Evolutionary conservation across 2,888 invertebrate genomes (phyloP).

Genomic region (Barypeithes pellucidus): DNA sequence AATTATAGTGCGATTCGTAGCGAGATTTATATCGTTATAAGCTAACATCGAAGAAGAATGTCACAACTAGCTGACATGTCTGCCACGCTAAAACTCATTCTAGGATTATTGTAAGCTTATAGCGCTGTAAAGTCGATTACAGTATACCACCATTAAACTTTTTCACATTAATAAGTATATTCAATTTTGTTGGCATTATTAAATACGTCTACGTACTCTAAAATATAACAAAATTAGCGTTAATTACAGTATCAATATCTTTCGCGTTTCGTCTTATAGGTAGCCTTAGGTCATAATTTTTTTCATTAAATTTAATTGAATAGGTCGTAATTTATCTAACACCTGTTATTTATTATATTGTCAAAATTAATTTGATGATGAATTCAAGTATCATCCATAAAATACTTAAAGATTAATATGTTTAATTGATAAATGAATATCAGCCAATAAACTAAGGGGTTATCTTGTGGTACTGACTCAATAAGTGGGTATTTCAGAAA

Average conservation of each 20-base stretch:
- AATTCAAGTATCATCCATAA: neutral
- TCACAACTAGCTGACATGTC: too few relatives aligned
- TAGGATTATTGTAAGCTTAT: too few relatives aligned
- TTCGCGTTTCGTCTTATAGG: neutral
- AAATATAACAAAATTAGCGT: conserved; percentile 1
- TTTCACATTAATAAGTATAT: too few relatives aligned
- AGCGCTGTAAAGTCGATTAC: too few relatives aligned
- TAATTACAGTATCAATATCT: conserved; percentile 14
- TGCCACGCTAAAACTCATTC: too few relatives aligned
- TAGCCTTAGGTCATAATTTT: neutral
- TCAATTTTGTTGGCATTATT: neutral
- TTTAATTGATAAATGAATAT: conserved; percentile 2
- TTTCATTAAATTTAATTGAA: neutral
- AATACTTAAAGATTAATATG: neutral
- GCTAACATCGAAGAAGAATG: too few relatives aligned
- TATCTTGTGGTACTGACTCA: too few relatives aligned
- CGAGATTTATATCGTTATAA: too few relatives aligned
- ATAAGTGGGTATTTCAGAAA: too few relatives aligned
- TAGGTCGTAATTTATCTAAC: conserved; percentile 3
- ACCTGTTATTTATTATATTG: neutral
- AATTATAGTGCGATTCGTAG: too few relatives aligned
- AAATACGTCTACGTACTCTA: neutral
- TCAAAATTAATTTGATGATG: conserved; percentile 14
- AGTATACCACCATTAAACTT: too few relatives aligned
- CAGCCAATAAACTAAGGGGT: neutral